Evolutionary conservation across 2,797 vertebrate species (phyloP).

Genomic region (Loriculus beryllinus): DNA sequence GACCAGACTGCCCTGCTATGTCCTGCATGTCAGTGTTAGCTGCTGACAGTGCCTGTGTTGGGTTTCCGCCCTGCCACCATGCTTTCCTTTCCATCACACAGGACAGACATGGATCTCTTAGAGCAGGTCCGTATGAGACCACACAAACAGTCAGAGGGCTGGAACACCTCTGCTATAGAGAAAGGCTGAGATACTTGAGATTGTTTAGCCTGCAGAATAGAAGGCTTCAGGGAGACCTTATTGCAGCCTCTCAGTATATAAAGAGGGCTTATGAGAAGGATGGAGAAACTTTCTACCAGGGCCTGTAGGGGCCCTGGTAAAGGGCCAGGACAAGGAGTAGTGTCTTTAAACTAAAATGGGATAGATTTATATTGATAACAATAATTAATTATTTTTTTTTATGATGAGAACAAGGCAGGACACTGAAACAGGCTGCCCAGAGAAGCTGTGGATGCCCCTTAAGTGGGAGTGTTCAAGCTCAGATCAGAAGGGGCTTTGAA

Average conservation of each 20-base stretch:
- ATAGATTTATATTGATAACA: neutral
- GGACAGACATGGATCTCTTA: neutral
- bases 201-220: neutral
- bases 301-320: neutral
- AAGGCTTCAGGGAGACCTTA: neutral
- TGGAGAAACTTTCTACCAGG: neutral
- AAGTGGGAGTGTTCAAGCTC: neutral
- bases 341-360: neutral
- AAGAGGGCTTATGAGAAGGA: neutral
- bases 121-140: neutral
- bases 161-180: neutral
- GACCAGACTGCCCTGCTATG: neutral
- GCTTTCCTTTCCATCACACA: neutral
- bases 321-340: neutral
- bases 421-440: neutral
- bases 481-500: neutral
- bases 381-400: neutral
- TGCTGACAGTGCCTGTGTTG: neutral
- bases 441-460: neutral
- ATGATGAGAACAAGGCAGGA: neutral
- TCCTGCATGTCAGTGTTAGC: accelerated
- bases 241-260: neutral
- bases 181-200: neutral
- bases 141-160: neutral
- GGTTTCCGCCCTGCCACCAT: accelerated